Evolutionary conservation across 2,797 vertebrate species (phyloP).

Genomic region (Smutsia temminckii): DNA sequence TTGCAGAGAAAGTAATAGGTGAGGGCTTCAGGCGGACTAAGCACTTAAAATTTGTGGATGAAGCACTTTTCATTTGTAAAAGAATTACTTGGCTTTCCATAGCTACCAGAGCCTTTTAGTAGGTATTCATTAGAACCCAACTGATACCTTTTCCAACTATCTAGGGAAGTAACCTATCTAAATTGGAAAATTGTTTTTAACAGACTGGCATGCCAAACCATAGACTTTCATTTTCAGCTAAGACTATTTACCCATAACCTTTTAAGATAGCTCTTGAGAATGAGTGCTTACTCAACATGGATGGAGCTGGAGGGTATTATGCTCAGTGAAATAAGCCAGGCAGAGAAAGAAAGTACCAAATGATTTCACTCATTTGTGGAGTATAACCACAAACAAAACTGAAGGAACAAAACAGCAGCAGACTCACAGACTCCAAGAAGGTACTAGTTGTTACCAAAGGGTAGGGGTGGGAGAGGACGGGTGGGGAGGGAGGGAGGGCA

Average conservation of each 20-base stretch:
- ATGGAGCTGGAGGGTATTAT: no score
- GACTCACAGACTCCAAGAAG: no score
- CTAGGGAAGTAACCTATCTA: neutral
- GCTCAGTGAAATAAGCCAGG: no score
- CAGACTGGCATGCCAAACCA: neutral
- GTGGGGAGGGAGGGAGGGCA: no score
- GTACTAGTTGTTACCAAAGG: no score
- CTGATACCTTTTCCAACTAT: neutral
- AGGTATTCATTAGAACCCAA: neutral
- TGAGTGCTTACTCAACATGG: neutral
- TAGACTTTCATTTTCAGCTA: neutral
- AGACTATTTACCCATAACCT: neutral
- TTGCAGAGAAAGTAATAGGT: neutral
- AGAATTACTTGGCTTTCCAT: neutral
- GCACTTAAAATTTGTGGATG: neutral
- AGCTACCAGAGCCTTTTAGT: neutral
- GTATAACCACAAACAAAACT: no score
- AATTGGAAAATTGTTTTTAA: conserved; percentile 8
- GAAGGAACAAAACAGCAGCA: no score
- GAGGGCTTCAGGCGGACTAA: neutral
- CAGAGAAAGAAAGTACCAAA: no score
- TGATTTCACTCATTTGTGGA: no score
- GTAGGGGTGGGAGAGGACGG: no score
- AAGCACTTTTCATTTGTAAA: neutral
- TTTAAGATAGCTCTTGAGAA: neutral